Base-by-base conservation (phyloP, 2,113 vertebrate genomes). In the Philantomba maxwellii region DNA sequence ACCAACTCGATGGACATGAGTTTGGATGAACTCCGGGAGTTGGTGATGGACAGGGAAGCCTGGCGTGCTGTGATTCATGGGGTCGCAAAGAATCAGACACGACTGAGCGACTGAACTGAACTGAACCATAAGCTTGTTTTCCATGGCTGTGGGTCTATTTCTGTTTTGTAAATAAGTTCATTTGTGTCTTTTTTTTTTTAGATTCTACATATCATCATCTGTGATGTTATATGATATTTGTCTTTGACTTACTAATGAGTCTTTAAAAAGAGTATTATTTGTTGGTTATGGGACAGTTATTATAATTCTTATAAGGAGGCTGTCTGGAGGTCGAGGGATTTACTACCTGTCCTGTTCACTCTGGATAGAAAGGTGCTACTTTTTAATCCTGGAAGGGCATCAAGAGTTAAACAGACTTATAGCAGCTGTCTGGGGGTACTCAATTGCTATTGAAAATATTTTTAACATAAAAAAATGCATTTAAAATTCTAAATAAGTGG, bases 401-500 rank as follows among this genome's bases (percentile, higher is more conserved):
- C 53, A 33, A 47, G 23, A 66, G 49, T 80, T 87, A 86, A 93
- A 85, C 6, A 95, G 70, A 13, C 26, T 85, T 70, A n/a, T 9
- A 47, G 82, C 81, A 55, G 47, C 39, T 82, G 75, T 15, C 55
- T 43, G 83, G 36, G 36, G 30, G 53, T 2, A 36, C 30, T 70
- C 45, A 78, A 82, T 89, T 58, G 49, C 7, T 62, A 85, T 51
- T 60, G 84, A 17, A 11, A 62, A 57, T 90, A 90, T 86, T 86
- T 95, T 93, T 91, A 82, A 94, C 82, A 78, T 53, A 15, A 95
- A 84, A 84, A 91, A 96, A 86, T 83, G 39, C 73, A 60, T 95
- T 95, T 92, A 83, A 95, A 97, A 96, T 84, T 95, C 91, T 77
- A 87, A 94, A 80, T 78, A 89, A 47, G 75, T 73, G 15, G 36